Evolutionary conservation across 2,888 invertebrate species (phyloP).

Genomic region (Dusona sp.): DNA sequence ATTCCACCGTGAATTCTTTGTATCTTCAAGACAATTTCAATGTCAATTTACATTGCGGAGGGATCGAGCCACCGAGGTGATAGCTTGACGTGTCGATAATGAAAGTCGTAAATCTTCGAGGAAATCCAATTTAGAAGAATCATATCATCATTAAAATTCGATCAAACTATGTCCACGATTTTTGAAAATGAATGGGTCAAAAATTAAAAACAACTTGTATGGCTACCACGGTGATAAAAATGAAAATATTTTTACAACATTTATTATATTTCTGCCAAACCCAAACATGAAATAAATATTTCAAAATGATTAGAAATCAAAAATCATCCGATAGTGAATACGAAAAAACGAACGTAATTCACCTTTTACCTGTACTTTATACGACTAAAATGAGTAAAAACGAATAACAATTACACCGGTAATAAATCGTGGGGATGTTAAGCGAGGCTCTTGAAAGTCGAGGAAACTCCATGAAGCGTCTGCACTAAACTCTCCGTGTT

Average conservation of each 20-base stretch:
- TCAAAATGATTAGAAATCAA: too few relatives aligned
- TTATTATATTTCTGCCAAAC: too few relatives aligned
- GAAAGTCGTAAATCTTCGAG: conserved; percentile 9
- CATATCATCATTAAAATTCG: not conserved
- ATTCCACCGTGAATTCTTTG: conserved; percentile 19
- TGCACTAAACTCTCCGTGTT: conserved; percentile 20
- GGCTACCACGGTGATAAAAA: too few relatives aligned
- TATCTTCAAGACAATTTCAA: conserved; percentile 7
- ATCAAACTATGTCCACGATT: not conserved
- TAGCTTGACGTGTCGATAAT: conserved; percentile 26
- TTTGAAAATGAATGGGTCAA: not conserved
- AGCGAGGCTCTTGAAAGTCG: conserved; percentile 18
- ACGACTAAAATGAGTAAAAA: not conserved
- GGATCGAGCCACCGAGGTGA: conserved; percentile 1
- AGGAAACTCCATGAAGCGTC: conserved; percentile 14
- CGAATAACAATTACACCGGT: conserved; percentile 11
- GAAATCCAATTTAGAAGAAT: not conserved
- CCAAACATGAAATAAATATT: too few relatives aligned
- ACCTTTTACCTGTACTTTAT: not conserved
- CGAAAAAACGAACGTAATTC: not conserved
- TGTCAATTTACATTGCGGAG: conserved; percentile 12
- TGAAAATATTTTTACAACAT: too few relatives aligned
- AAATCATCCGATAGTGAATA: not conserved
- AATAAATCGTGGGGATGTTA: conserved; percentile 35
- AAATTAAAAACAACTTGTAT: not conserved